Base-by-base conservation (phyloP, 2,113 vertebrate genomes). In the Meles meles region DNA sequence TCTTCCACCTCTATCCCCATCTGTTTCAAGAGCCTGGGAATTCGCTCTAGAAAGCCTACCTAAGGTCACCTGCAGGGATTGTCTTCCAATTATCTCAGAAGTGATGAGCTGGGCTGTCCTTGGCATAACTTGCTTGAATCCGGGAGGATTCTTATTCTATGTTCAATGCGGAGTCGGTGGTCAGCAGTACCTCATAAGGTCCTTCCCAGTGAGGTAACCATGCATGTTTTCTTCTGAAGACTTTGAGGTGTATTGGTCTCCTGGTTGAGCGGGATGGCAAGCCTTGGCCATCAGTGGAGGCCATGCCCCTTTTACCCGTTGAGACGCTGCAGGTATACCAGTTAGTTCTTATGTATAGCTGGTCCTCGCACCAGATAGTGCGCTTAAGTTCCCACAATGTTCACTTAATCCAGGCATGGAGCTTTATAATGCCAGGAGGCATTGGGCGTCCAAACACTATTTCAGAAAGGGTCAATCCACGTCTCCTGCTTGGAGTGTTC, bases 201-300 rank as follows among this genome's bases (percentile, higher is more conserved):
- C 2, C 44, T 79, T n/a, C 14, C 23, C 47, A 27, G 21, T 2
- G 18, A 76, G 21, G 5, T 1, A 5, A 34, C 21, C n/a, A 2
- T 20, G 2, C 1, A 4, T 49, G 21, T 25, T 84, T 91, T 29
- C 37, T 49, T 80, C 29, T 44, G 10, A 20, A 44, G 10, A 3
- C 3, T 11, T 37, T 20, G 29, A 2, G 23, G 13, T 52, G 0
- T 8, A 21, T 4, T 3, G 17, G 6, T 18, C 47, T 90, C 23
- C 7, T 23, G 7, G 20, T 18, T 0, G 4, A 94, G n/a, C 69
- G 1, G 4, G 18, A 39, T 65, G 6, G 4, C 2, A 15, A 37
- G 7, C 15, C 21, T 49, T 74, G 3, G n/a, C 21, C 4, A 34
- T 69, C 10, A 21, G 29, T 17, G 34, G 12, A 81, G 17, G 1